These are phyloP conservation scores for Odontomachus brunneus DNA, from an alignment of 1,140 invertebrate genomes.

Conservation along the genomic window DNA sequence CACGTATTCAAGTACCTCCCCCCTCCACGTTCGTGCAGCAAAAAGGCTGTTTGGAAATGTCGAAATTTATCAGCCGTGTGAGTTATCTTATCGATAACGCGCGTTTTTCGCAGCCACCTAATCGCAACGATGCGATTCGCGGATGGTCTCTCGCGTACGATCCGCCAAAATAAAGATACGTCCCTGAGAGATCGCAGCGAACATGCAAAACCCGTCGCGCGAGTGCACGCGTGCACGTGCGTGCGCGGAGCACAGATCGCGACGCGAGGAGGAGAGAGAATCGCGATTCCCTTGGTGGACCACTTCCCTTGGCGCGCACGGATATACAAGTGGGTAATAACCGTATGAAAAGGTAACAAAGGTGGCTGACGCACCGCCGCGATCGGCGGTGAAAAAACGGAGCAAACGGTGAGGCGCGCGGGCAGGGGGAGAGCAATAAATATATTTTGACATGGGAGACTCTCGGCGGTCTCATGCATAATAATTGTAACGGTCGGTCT, in stretches of 20 bases:
- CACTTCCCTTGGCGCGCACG: constrained; percentile 53
- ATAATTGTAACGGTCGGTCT: constrained; percentile 77
- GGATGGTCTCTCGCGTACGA: not conserved
- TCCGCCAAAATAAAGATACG: constrained; percentile 35
- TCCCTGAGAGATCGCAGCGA: constrained; percentile 16
- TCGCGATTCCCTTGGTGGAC: constrained; percentile 12
- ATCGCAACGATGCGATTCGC: no score
- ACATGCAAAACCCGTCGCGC: constrained; percentile 53
- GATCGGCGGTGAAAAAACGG: constrained; percentile 62
- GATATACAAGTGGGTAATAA: constrained; percentile 83
- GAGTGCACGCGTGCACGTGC: constrained; percentile 57
- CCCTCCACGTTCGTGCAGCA: no score
- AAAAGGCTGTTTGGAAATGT: no score
- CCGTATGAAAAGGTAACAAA: constrained; percentile 83
- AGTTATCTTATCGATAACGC: no score
- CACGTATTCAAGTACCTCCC: no score
- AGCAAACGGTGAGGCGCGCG: constrained; percentile 27
- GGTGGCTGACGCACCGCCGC: constrained; percentile 80
- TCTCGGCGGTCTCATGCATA: constrained; percentile 78
- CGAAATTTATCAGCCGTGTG: no score
- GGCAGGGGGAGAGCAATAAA: constrained; percentile 80
- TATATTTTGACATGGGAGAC: constrained; percentile 86
- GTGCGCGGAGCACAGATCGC: constrained; percentile 15
- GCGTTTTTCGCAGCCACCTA: no score
- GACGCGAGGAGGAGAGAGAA: not conserved